A percentile compares a stretch with the other conserved stretches of the same genome.
Evolutionary conservation across 2,113 vertebrate species (phyloP).

Genomic region (Xiphophorus hellerii): DNA sequence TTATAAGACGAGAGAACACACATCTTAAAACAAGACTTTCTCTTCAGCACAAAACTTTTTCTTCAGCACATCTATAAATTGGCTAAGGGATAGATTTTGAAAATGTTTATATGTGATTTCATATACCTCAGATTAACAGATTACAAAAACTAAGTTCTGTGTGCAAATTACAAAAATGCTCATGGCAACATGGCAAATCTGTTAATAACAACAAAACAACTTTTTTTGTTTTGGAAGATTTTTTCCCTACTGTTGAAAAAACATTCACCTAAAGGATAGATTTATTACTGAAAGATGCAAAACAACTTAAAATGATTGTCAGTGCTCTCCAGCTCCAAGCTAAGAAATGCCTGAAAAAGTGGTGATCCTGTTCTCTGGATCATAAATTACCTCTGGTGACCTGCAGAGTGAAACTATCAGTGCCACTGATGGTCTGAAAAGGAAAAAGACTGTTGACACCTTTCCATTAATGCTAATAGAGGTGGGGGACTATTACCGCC

Average conservation of each 20-base stretch:
- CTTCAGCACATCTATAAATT: not conserved
- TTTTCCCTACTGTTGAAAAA: not conserved
- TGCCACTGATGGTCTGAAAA: slow-evolving; percentile 49
- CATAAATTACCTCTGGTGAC: slow-evolving; percentile 14
- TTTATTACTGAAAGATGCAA: not conserved
- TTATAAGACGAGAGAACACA: too few species aligned
- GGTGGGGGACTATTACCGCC: slow-evolving; percentile 45
- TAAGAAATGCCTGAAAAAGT: slow-evolving; percentile 6
- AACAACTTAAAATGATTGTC: not conserved
- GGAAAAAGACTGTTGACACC: slow-evolving; percentile 65
- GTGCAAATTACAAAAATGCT: not conserved
- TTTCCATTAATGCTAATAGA: slow-evolving; percentile 67
- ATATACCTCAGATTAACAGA: not conserved
- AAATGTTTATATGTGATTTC: not conserved
- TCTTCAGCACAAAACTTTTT: too few species aligned
- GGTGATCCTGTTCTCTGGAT: slow-evolving; percentile 6
- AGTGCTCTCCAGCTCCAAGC: not conserved
- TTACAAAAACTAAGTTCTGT: not conserved
- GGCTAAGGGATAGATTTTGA: not conserved
- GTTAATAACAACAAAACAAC: too few species aligned
- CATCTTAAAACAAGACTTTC: too few species aligned
- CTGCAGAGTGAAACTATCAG: slow-evolving; percentile 17
- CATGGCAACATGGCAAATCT: not conserved
- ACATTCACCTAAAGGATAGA: not conserved
- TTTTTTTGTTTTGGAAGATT: not conserved